phyloP scores from a whole-genome alignment of 2,113 vertebrate genomes.

The Riparia riparia region DNA sequence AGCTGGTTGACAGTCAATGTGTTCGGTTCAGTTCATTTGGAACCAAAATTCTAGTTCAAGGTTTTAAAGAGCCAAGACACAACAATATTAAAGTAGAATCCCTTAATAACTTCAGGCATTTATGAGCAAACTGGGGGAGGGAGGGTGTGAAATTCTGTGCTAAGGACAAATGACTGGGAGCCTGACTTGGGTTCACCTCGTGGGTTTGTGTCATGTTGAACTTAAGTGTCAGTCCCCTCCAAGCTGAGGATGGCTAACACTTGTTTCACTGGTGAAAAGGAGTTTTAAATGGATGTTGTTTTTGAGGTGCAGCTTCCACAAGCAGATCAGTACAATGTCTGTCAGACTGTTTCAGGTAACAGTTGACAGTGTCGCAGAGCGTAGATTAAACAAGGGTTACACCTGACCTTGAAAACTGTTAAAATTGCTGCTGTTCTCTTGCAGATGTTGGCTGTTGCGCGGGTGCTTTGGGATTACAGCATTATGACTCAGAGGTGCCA shows the following conservation, averaged over 20 bases:
- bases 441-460: not conserved
- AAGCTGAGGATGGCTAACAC: not conserved
- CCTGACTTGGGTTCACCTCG: not conserved
- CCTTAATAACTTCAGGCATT: not conserved
- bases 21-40: not conserved
- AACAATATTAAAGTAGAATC: not conserved
- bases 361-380: not conserved
- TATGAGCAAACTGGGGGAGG: not conserved
- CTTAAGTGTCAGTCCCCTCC: not conserved
- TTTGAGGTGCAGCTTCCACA: not conserved
- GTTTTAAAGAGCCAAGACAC: not conserved
- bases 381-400: not conserved
- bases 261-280: not conserved
- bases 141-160: not conserved
- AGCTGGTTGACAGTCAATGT: not conserved
- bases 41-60: not conserved
- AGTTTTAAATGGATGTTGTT: not conserved
- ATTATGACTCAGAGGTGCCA: not conserved
- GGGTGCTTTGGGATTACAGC: not conserved
- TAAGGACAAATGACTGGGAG: not conserved
- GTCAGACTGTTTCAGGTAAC: not conserved
- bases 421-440: not conserved
- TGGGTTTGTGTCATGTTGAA: fast-evolving
- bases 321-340: not conserved
- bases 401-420: not conserved